Base-by-base conservation (phyloP, 2,888 invertebrate species). In the Zelleria hepariella region DNA sequence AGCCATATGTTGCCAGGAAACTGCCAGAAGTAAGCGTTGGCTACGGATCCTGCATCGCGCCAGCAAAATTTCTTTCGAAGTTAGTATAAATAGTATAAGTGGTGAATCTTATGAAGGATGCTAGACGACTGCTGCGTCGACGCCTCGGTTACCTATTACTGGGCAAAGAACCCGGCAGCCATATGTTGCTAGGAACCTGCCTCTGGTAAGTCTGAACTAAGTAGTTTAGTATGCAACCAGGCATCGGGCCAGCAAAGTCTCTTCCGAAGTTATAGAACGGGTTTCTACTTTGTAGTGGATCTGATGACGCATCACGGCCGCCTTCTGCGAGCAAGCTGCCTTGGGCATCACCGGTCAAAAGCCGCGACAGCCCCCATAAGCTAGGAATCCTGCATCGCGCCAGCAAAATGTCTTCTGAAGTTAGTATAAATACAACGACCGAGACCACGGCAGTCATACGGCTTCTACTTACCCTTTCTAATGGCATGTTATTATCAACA, bases 271-370 rank as follows among this genome's bases (percentile, higher is more conserved):
- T n/a, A n/a, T n/a, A n/a, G n/a, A n/a, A n/a, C n/a, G n/a, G n/a
- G n/a, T n/a, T n/a, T n/a, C n/a, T n/a, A n/a, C n/a, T 92, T 91
- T 69, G 89, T 93, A 27, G 91, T 93, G 1, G 93, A 93, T 66
- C 74, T 93, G 26, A 89, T 87, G 72, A 68, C 79, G 18, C 64
- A 71, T 3, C 91, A 90, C 0, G 91, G 91, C 0, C 70, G 78
- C 0, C 67, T 91, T 53, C 65, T 88, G 15, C 77, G 80, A 65
- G 0, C 80, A 78, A 15, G 87, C 90, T 1, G 51, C 60, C 63
- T n/a, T n/a, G n/a, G n/a, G 63, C 0, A 61, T 77, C 2, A 79
- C 80, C 63, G 79, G 81, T 0, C 74, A 72, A 0, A 42, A 61
- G 0, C 75, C 76, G 60, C 60, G 60, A 0, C 65, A 68, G 26